Percentiles rank a stretch among this genome's conserved stretches.
These are phyloP conservation scores for Acanthosepion lycidas DNA, from an alignment of 2,888 invertebrate genomes.

Conservation along the genomic window DNA sequence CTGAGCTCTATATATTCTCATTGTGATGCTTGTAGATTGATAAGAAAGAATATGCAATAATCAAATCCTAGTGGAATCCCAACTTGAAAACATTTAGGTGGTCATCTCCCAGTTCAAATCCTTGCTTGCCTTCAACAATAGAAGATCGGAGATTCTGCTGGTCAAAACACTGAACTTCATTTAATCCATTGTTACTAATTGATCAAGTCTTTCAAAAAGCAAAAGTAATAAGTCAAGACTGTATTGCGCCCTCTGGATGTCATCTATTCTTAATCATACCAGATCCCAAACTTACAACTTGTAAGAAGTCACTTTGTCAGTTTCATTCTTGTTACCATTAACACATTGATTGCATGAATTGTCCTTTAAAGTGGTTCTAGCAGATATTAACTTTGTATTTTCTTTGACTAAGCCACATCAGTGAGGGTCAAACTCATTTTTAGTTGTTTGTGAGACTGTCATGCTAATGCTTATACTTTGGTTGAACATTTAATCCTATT, in stretches of 20 bases:
- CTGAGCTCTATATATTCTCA: not conserved
- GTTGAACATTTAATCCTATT: not conserved
- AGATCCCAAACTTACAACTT: too few species aligned
- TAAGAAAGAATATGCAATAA: not conserved
- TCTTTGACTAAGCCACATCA: not conserved
- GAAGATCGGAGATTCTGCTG: not conserved
- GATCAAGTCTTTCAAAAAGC: not conserved
- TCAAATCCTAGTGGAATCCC: not conserved
- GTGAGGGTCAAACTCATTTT: not conserved
- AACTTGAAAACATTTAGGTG: too few species aligned
- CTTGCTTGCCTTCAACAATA: not conserved
- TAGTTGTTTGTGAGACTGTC: not conserved
- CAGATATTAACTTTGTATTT: not conserved
- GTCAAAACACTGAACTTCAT: not conserved
- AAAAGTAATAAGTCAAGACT: too few species aligned
- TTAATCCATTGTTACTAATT: not conserved
- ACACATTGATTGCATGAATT: too few species aligned
- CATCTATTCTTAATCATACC: too few species aligned
- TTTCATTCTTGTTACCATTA: too few species aligned
- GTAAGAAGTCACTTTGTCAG: too few species aligned
- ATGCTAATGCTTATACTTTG: not conserved
- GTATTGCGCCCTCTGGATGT: too few species aligned
- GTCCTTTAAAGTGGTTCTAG: not conserved
- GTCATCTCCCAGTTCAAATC: not conserved
- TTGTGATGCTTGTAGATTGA: not conserved